phyloP scores from a whole-genome alignment of 2,797 vertebrate genomes.

The Pangasius larnaudii region DNA sequence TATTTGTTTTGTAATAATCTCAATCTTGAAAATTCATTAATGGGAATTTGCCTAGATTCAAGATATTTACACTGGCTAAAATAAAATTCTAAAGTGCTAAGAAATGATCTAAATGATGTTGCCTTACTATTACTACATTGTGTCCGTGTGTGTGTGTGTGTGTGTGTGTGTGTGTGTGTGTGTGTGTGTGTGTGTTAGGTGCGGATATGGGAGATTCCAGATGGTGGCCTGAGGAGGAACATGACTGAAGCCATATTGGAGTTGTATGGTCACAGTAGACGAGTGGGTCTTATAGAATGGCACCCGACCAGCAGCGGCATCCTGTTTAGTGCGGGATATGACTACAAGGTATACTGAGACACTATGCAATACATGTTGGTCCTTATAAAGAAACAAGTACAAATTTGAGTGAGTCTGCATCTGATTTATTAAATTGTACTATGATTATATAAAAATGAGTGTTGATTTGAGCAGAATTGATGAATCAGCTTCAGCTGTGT shows the following conservation, averaged over 20 bases:
- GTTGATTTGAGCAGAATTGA: neutral
- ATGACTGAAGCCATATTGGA: slow-evolving; percentile 92
- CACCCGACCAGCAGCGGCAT: slow-evolving; percentile 96
- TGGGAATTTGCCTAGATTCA: neutral
- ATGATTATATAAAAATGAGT: neutral
- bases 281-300: slow-evolving; percentile 97
- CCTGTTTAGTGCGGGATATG: slow-evolving; percentile 95
- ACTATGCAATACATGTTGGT: neutral
- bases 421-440: neutral
- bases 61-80: neutral
- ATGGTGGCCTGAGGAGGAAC: slow-evolving; percentile 88
- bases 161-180: slow-evolving; percentile 36
- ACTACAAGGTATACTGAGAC: slow-evolving; percentile 88
- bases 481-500: neutral
- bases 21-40: neutral
- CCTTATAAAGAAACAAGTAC: neutral
- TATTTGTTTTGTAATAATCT: neutral
- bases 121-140: neutral
- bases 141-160: slow-evolving; percentile 25
- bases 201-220: slow-evolving; percentile 95
- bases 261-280: slow-evolving; percentile 94
- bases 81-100: neutral
- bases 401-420: slow-evolving; percentile 1
- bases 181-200: slow-evolving; percentile 75
- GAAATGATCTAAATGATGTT: neutral